Base-by-base conservation (phyloP, 2,888 invertebrate species). In the Dromius quadrimaculatus region DNA sequence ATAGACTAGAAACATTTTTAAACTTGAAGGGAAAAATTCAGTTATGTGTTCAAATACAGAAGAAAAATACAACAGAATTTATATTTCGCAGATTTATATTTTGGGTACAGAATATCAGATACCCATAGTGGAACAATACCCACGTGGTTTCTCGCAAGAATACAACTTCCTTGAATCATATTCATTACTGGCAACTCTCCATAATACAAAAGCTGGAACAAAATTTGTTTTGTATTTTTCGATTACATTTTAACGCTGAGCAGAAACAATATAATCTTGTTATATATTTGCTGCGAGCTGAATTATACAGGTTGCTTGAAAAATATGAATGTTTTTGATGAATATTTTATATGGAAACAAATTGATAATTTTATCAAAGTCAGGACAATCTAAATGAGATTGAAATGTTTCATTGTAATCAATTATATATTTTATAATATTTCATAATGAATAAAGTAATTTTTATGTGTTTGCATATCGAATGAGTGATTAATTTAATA, bases 221-320 rank as follows among this genome's bases (percentile, higher is more conserved):
- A n/a, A 54, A 54, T 54, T 54, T 54, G 23, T 54, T 28, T 54
- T 17, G 23, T 28, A 8, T 54, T 15, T 41, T 54, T 15, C 50
- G 50, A 54, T 54, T 54, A 41, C 41, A 41, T 41, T 41, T 47
- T 54, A 54, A 54, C 28, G 28, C 50, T 15, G 28, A 54, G 17
- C 50, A 54, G 50, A 54, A 13, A 13, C 6, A 13, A 2, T 47
- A 3, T 54, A 15, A 15, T 36, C n/a, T 36, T 11, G 47, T 54
- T 54, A 54, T 54, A 28, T 54, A 20, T 47, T 20, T 11, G n/a
- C 22, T 5, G 8, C 47, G 47, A 22, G 11, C 13, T 8, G 1
- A 15, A 28, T 6, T 2, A 28, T 28, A 54, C 15, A 54, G 50
- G 8, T 45, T 4, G 23, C 47, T 11, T 9, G 11, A 15, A n/a